phyloP scores from a whole-genome alignment of 2,888 invertebrate genomes.

The Andrena dorsata region DNA sequence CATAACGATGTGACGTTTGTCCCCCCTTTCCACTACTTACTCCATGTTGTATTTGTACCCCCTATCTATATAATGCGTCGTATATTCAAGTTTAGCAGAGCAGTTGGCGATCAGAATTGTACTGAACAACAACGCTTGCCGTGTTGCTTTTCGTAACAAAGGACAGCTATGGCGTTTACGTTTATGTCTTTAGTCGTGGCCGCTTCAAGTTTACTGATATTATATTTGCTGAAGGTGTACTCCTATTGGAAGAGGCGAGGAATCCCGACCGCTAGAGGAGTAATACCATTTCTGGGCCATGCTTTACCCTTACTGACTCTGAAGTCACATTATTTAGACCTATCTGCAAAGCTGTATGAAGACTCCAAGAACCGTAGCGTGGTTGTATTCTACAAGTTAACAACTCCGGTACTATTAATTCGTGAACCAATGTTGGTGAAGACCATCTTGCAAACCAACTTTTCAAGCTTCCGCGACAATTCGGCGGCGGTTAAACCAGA shows the following conservation, averaged over 20 bases:
- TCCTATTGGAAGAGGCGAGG: slow-evolving; percentile 65
- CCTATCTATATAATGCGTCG: neutral
- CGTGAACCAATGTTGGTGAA: slow-evolving; percentile 77
- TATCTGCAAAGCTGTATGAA: slow-evolving; percentile 62
- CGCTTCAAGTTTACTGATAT: neutral
- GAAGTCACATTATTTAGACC: slow-evolving; percentile 15
- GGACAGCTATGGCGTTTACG: slow-evolving; percentile 15
- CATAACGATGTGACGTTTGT: too few relatives aligned
- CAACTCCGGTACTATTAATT: neutral
- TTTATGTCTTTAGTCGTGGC: neutral
- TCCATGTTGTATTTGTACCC: too few relatives aligned
- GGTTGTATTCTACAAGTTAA: slow-evolving; percentile 69
- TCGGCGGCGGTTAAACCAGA: slow-evolving; percentile 41
- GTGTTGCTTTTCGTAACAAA: neutral
- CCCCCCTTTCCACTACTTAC: too few relatives aligned
- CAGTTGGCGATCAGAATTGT: neutral
- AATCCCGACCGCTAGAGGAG: slow-evolving; percentile 54
- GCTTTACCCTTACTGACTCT: slow-evolving; percentile 45
- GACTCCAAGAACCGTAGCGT: slow-evolving; percentile 64
- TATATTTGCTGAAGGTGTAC: slow-evolving; percentile 15
- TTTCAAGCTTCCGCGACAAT: slow-evolving; percentile 74
- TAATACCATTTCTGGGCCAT: slow-evolving; percentile 70
- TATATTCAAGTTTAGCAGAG: too few relatives aligned
- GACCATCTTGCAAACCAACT: slow-evolving; percentile 72
- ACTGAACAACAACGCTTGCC: too few relatives aligned